These are phyloP conservation scores for Schlechtendalia chinensis DNA, from an alignment of 1,140 invertebrate species.

Conservation along the genomic window DNA sequence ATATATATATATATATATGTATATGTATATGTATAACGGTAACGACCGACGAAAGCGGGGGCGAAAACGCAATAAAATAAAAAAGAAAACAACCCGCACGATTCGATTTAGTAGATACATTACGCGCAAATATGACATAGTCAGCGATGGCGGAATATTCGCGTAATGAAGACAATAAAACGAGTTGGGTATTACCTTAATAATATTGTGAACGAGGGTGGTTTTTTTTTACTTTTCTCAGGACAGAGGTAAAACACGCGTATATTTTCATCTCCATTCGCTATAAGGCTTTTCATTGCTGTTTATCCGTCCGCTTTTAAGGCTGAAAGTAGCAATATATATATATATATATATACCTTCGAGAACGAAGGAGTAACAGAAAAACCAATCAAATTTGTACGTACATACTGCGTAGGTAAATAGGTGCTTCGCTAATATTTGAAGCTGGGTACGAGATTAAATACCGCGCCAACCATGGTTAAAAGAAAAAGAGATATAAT, in stretches of 20 bases:
- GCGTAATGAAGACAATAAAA: slow-evolving; percentile 46
- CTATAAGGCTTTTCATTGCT: too few species aligned
- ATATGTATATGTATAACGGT: too few species aligned
- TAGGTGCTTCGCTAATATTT: slow-evolving; percentile 33
- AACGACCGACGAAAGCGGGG: not conserved
- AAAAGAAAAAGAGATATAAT: too few species aligned
- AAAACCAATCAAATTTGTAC: slow-evolving; percentile 44
- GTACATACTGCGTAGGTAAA: not conserved
- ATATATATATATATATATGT: too few species aligned
- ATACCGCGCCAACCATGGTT: not conserved
- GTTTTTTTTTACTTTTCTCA: slow-evolving; percentile 22
- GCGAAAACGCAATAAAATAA: not conserved
- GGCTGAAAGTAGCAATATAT: too few species aligned
- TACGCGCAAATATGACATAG: not conserved
- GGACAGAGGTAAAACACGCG: not conserved
- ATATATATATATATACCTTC: not conserved
- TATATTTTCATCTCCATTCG: slow-evolving; percentile 19
- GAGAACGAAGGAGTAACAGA: not conserved
- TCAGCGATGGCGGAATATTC: not conserved
- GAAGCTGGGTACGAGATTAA: slow-evolving; percentile 31
- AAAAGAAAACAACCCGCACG: not conserved
- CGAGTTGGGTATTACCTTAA: slow-evolving; percentile 43
- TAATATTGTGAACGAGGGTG: slow-evolving; percentile 38
- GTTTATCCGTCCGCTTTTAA: too few species aligned
- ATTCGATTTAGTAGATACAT: slow-evolving; percentile 36